These are phyloP conservation scores for Saimiri boliviensis DNA, from an alignment of 2,113 vertebrate species.

Conservation along the genomic window DNA sequence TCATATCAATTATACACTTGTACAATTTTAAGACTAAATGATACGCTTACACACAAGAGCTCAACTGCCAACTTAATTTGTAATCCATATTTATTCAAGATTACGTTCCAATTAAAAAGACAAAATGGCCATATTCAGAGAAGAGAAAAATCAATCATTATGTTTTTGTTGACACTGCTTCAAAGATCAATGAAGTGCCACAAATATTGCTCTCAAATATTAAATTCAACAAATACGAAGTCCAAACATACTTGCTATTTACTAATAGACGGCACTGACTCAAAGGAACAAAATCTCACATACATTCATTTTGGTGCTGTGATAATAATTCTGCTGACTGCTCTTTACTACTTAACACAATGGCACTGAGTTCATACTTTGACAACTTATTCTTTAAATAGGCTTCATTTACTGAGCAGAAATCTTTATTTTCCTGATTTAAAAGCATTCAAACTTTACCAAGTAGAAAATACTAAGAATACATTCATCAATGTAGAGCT, in stretches of 20 bases:
- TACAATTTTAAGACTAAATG: not conserved
- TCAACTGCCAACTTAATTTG: not conserved
- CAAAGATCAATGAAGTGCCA: not conserved
- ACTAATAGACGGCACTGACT: not conserved
- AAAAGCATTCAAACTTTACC: not conserved
- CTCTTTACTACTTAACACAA: not conserved
- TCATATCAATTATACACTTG: not conserved
- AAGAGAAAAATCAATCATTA: constrained; percentile 1
- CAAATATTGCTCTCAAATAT: not conserved
- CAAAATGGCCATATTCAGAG: not conserved
- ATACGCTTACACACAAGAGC: not conserved
- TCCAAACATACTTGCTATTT: not conserved
- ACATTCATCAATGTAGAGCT: not conserved
- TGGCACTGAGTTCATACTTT: not conserved
- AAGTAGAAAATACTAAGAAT: constrained; percentile 32
- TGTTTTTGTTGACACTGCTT: not conserved
- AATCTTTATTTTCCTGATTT: constrained; percentile 40
- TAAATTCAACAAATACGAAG: not conserved
- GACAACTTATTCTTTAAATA: constrained; percentile 29
- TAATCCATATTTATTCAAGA: not conserved
- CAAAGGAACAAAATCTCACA: not conserved
- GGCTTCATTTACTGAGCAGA: not conserved
- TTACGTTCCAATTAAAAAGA: not conserved
- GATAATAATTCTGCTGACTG: not conserved
- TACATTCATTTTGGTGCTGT: not conserved